A percentile compares a stretch with the other conserved stretches of the same genome.
Conservation (phyloP, 2,797 vertebrate species). For the Bryconaethiops microstoma region DNA sequence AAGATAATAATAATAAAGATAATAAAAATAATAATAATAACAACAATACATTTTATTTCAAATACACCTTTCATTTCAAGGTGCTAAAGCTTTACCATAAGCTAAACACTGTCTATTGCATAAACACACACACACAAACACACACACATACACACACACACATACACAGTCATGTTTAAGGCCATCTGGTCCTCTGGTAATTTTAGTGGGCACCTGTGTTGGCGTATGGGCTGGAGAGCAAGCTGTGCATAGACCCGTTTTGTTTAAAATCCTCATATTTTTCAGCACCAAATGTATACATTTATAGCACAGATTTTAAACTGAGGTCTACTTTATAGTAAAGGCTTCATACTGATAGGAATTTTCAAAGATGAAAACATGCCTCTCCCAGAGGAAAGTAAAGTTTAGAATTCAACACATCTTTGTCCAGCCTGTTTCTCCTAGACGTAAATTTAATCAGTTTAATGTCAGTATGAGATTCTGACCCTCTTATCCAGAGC, state of each 20-base stretch:
- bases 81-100: background rate
- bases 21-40: background rate
- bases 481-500: no score
- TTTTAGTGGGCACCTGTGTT: constrained; percentile 74
- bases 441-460: no score
- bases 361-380: no score
- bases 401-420: no score
- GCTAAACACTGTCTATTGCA: background rate
- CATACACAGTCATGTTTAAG: constrained; percentile 70
- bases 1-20: background rate
- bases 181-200: constrained; percentile 81
- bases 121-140: background rate
- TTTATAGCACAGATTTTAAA: background rate
- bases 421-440: no score
- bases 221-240: constrained; percentile 67
- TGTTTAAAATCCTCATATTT: constrained; percentile 68
- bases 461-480: no score
- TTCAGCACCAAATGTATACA: constrained; percentile 12
- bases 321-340: background rate
- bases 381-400: no score
- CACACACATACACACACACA: background rate
- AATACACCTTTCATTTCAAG: background rate
- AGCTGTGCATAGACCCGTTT: constrained; percentile 78
- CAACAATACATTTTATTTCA: background rate
- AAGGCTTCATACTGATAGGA: background rate